Evolutionary conservation across 2,113 vertebrate species (phyloP), one percentile per base, ranked within the genome.

Genomic region (Malurus elegans): DNA sequence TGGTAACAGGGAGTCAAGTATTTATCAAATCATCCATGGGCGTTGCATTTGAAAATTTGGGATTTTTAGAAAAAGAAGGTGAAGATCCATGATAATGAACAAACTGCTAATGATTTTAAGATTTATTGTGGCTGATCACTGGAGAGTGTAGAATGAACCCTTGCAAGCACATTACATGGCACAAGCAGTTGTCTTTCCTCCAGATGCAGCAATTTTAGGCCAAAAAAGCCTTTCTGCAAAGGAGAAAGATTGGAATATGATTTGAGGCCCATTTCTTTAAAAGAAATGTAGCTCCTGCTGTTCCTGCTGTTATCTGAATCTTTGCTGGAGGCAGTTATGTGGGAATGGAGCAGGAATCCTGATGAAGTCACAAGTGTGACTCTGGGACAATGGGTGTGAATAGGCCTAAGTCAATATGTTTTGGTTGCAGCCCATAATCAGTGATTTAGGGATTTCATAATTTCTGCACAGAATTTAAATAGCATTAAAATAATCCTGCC

Each of bases 381-480:
- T 31, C 21, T n/a, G 56, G 54, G 32, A 57, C 66, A 51, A 3
- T 17, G 25, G 32, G 8, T 60, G n/a, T 7, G 54, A 50, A 11
- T 26, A 31, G 76, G 10, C n/a, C n/a, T 17, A 12, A 70, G 36
- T 24, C 60, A 20, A 19, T 9, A 44, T 73, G 40, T 54, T 79
- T 91, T 65, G 71, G 17, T 81, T 53, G 48, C 84, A 62, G 64
- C 74, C 58, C 44, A 29, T 44, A 32, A 69, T 73, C 32, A 18
- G 61, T 10, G 60, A 81, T 74, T 45, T 40, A n/a, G 61, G 50
- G 54, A 69, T 95, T 93, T 86, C 54, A n/a, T 88, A 23, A 73
- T 88, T 93, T 88, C 88, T 88, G 75, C 60, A 17, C n/a, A 40
- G 74, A 75, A 67, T 84, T 79, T 36, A 42, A 87, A 14, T 5